Evolutionary conservation across 2,797 vertebrate genomes (phyloP), one percentile per base, ranked within the genome.

Genomic region (Astyanax mexicanus): DNA sequence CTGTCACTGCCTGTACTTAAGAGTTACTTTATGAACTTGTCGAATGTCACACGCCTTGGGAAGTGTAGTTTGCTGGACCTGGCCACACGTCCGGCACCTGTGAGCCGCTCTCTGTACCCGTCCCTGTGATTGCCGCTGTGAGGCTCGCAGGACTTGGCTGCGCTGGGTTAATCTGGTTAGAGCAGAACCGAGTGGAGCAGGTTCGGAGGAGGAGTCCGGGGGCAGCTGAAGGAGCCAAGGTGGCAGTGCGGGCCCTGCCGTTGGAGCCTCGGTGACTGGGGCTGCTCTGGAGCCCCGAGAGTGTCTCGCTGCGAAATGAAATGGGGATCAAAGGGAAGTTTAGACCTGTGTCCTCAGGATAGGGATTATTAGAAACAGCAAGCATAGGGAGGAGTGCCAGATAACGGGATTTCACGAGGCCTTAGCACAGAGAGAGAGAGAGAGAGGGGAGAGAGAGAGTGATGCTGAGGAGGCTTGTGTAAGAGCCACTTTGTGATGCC

Each of bases 291-390:
- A 66, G 37, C 44, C 78, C 87, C 86, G 47, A 77, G 78, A 88
- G 90, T 86, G 85, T 87, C 86, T 86, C 29, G 40, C 54, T 86
- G 82, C 85, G 88, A 89, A 90, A 92, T 92, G 93, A 94, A 94
- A 87, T 87, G 85, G 84, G 91, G 92, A 94, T 95, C 93, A 94
- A 94, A 94, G 91, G 83, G 86, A 90, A 88, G 88, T 93, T 94
- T 94, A 93, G 86, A 83, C 72, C 86, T 84, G 70, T 92, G 91
- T 95, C 92, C 91, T 76, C 86, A 79, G 90, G 92, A 93, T 89
- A 92, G 89, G 85, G 86, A 90, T 88, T 89, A 93, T 91, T 90
- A 88, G 82, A 87, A 88, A 88, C 84, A 88, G 81, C 87, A 87
- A 87, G 76, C 84, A 74, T 61, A 80, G 76, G 78, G 84, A 73